Percentiles rank a stretch among this genome's conserved stretches.
Conservation (phyloP, 2,888 invertebrate genomes). For the Erebia palarica region DNA sequence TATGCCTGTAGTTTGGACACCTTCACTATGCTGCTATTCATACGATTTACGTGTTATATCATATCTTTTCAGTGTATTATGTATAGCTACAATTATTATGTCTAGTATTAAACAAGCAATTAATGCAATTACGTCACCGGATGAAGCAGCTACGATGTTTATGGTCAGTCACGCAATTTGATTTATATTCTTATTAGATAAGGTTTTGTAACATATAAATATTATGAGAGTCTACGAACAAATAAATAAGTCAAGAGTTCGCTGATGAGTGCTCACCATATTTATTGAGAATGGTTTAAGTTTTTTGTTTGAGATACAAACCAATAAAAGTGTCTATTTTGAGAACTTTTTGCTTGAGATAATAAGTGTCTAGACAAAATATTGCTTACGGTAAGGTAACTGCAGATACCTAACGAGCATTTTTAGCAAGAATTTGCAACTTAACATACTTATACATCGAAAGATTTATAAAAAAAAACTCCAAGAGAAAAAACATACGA, state of each 20-base stretch:
- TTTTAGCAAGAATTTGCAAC: too few species aligned
- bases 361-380: not conserved
- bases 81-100: not conserved
- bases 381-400: too few species aligned
- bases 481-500: too few species aligned
- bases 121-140: conserved; percentile 13
- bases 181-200: not conserved
- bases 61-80: not conserved
- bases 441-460: too few species aligned
- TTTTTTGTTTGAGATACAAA: not conserved
- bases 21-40: too few species aligned
- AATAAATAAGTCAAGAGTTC: too few species aligned
- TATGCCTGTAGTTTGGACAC: too few species aligned
- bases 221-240: too few species aligned
- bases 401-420: too few species aligned
- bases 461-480: too few species aligned
- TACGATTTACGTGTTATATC: not conserved
- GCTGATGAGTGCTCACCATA: not conserved
- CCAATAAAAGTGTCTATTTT: not conserved
- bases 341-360: not conserved
- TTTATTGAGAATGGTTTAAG: not conserved
- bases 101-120: conserved; percentile 8
- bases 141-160: conserved; percentile 8
- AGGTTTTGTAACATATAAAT: not conserved
- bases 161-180: conserved; percentile 15